Evolutionary conservation across 2,888 invertebrate genomes (phyloP).

Genomic region (Leptopilina syphax): DNA sequence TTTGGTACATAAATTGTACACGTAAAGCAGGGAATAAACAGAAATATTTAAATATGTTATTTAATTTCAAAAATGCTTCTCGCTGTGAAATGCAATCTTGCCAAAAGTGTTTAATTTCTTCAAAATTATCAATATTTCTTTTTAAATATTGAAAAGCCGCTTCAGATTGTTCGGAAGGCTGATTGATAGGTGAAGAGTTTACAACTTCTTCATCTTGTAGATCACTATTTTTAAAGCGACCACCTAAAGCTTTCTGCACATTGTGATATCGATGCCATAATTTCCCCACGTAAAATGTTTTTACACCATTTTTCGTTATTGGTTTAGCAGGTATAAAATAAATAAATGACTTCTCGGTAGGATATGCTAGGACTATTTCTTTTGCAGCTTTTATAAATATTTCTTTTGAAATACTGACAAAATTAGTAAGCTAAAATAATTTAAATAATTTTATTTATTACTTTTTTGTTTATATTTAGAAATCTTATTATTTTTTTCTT

Average conservation of each 20-base stretch:
- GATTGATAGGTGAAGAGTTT: background rate
- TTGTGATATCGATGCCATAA: conserved; percentile 14
- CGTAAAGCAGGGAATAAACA: background rate
- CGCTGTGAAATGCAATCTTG: background rate
- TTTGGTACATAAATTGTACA: background rate
- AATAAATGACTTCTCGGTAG: background rate
- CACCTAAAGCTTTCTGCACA: background rate
- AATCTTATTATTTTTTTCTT: background rate
- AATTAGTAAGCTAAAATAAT: background rate
- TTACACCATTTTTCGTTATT: background rate
- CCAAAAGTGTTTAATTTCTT: background rate
- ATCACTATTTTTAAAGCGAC: background rate
- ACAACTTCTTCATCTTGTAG: background rate
- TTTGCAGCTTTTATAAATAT: background rate
- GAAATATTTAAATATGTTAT: background rate
- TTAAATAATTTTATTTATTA: background rate
- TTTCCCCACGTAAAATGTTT: background rate
- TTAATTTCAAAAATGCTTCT: background rate
- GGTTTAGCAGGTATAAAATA: conserved; percentile 10
- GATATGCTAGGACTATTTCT: background rate
- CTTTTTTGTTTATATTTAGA: background rate
- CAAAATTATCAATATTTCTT: background rate
- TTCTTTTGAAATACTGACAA: background rate
- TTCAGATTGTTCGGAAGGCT: background rate
- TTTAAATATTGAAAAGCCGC: background rate